A percentile compares a stretch with the other conserved stretches of the same genome.
Evolutionary conservation across 1,140 invertebrate species (phyloP).

Genomic region (Drosophila nikananu): DNA sequence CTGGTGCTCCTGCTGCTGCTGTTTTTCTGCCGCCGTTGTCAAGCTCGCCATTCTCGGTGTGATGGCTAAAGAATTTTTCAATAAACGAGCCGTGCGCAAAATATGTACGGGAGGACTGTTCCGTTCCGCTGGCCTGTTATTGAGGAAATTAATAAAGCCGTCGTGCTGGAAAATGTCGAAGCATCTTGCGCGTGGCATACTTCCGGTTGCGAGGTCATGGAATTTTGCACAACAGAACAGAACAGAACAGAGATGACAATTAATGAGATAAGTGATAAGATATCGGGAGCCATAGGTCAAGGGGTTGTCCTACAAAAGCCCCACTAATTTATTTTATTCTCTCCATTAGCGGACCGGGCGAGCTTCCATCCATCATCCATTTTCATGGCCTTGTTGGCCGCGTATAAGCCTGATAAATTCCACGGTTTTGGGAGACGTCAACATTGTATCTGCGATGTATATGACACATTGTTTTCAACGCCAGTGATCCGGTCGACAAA

Average conservation of each 20-base stretch:
- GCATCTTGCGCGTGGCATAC: constrained; percentile 41
- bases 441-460: constrained; percentile 18
- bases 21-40: constrained; percentile 25
- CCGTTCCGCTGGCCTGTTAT: constrained; percentile 31
- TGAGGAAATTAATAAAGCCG: constrained; percentile 65
- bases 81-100: constrained; percentile 56
- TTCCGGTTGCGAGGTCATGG: constrained; percentile 10
- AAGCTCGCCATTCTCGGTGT: constrained; percentile 34
- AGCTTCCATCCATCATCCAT: constrained; percentile 30
- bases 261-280: constrained; percentile 27
- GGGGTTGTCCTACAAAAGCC: neutral
- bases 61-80: constrained; percentile 61
- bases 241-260: constrained; percentile 23
- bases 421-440: constrained; percentile 43
- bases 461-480: constrained; percentile 45
- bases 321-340: constrained; percentile 29
- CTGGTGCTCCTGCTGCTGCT: constrained; percentile 6
- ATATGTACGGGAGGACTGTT: constrained; percentile 31
- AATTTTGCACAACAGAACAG: constrained; percentile 23
- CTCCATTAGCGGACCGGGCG: constrained; percentile 16
- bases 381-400: constrained; percentile 3
- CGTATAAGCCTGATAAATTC: constrained; percentile 71
- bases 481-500: neutral
- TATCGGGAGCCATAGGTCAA: constrained; percentile 7
- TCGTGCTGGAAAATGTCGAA: constrained; percentile 36